These are phyloP conservation scores for Dunckerocampus dactyliophorus DNA, from an alignment of 2,113 vertebrate genomes.

Conservation along the genomic window DNA sequence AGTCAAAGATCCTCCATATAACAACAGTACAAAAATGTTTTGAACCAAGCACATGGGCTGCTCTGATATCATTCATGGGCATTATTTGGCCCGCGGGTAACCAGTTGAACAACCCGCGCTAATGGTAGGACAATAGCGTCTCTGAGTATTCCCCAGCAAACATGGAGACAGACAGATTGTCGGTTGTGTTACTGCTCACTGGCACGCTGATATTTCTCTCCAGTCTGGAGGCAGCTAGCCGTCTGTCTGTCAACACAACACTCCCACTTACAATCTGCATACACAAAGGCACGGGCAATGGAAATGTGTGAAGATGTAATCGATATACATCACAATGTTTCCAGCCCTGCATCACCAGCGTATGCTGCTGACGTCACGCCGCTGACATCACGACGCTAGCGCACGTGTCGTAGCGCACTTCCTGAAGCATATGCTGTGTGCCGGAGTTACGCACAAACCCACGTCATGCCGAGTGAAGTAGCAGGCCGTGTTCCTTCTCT, in stretches of 20 bases:
- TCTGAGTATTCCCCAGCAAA: slow-evolving; percentile 36
- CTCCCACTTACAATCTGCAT: slow-evolving; percentile 21
- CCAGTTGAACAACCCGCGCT: no score
- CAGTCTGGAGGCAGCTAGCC: slow-evolving; percentile 42
- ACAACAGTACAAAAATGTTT: no score
- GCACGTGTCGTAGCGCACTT: slow-evolving; percentile 24
- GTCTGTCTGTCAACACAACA: slow-evolving; percentile 41
- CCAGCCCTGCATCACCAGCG: slow-evolving; percentile 18
- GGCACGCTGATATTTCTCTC: slow-evolving; percentile 40
- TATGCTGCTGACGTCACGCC: slow-evolving; percentile 15
- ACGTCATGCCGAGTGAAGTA: slow-evolving; percentile 30
- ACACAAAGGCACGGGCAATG: slow-evolving; percentile 15
- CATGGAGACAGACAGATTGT: slow-evolving; percentile 32
- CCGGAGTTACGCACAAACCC: slow-evolving; percentile 16
- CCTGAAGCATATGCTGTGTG: slow-evolving; percentile 1
- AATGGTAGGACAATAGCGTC: slow-evolving; percentile 19
- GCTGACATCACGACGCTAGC: slow-evolving; percentile 10
- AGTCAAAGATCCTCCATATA: no score
- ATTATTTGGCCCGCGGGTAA: no score
- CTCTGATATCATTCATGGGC: no score
- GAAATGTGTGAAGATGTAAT: slow-evolving; percentile 18
- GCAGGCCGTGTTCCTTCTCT: slow-evolving; percentile 36
- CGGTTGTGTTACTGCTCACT: slow-evolving; percentile 39
- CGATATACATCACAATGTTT: not conserved
- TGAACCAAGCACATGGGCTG: no score